A percentile compares a stretch with the other conserved stretches of the same genome.
These are phyloP conservation scores for Microcebus jonahi DNA, from an alignment of 2,113 vertebrate genomes.

Conservation along the genomic window DNA sequence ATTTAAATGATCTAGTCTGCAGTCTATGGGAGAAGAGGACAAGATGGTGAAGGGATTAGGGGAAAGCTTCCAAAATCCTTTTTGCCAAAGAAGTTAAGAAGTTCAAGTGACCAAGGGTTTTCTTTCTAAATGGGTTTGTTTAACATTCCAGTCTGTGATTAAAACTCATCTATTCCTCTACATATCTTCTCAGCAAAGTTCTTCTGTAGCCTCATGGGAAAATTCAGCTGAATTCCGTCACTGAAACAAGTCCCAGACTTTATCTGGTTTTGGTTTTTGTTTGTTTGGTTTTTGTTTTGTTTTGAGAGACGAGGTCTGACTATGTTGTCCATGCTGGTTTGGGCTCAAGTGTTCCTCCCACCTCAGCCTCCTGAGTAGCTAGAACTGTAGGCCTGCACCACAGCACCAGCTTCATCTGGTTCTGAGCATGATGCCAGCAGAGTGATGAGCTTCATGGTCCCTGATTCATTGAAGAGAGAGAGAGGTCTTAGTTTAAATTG, in stretches of 20 bases:
- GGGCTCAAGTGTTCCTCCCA: background rate
- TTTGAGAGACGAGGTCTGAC: background rate
- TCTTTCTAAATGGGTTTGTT: slow-evolving; percentile 4
- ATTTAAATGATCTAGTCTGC: background rate
- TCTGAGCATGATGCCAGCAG: background rate
- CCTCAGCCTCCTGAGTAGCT: background rate
- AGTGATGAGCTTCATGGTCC: background rate
- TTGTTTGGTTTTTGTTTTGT: background rate
- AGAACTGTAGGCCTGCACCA: background rate
- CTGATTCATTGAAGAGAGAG: background rate
- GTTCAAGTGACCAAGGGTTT: background rate
- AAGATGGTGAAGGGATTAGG: background rate
- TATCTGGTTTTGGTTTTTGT: background rate
- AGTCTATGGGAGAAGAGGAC: background rate
- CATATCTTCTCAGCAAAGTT: background rate
- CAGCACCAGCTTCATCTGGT: background rate
- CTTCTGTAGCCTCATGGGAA: background rate
- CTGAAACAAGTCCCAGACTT: background rate
- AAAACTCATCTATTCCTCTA: background rate
- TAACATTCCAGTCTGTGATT: slow-evolving; percentile 32
- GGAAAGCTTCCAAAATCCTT: slow-evolving; percentile 33
- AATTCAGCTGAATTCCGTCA: background rate
- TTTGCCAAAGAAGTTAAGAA: slow-evolving; percentile 21
- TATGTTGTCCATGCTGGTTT: background rate
- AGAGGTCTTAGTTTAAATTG: background rate